These are phyloP conservation scores for Edolisoma coerulescens DNA, from an alignment of 2,113 vertebrate species.

Conservation along the genomic window DNA sequence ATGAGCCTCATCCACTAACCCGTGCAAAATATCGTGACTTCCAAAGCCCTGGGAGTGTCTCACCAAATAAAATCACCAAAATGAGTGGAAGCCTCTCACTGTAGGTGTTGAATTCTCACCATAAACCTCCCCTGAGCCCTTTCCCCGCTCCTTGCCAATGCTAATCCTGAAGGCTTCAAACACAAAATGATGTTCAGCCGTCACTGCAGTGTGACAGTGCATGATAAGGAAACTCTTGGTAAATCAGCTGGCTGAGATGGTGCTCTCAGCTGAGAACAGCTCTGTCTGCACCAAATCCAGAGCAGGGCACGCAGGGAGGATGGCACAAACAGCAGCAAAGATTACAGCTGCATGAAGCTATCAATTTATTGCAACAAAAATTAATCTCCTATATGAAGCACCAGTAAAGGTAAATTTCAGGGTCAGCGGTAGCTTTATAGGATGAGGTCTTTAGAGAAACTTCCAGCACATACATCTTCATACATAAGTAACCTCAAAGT, in stretches of 20 bases:
- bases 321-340: background rate
- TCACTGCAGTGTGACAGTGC: accelerated
- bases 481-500: background rate
- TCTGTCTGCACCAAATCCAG: background rate
- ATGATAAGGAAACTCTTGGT: background rate
- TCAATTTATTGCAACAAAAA: background rate
- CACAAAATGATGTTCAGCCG: accelerated
- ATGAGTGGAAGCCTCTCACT: accelerated
- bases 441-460: background rate
- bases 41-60: background rate
- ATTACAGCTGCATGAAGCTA: background rate
- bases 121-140: background rate
- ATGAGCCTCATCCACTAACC: background rate
- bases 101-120: background rate
- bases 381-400: background rate
- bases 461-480: background rate
- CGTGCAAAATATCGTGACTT: accelerated
- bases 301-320: background rate
- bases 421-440: background rate
- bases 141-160: background rate
- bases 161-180: background rate
- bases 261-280: background rate
- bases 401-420: background rate
- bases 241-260: background rate
- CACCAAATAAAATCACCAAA: background rate